These are phyloP conservation scores for Thymelicus lineola DNA, from an alignment of 2,888 invertebrate species.

Conservation along the genomic window DNA sequence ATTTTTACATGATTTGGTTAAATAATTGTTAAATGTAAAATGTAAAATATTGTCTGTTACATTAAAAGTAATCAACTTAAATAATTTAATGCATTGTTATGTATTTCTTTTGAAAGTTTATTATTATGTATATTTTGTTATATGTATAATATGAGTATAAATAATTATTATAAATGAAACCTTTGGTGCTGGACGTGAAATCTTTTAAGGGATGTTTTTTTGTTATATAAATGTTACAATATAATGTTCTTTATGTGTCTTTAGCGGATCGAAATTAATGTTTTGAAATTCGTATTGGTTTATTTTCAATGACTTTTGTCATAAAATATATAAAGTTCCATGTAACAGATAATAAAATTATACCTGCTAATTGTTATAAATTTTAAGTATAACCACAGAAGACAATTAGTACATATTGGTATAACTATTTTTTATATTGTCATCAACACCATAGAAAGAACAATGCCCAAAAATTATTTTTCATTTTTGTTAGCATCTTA, in stretches of 20 bases:
- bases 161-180: conserved; percentile 17
- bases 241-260: neutral
- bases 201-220: conserved; percentile 19
- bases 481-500: too few species aligned
- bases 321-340: too few species aligned
- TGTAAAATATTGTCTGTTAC: neutral
- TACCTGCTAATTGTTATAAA: too few species aligned
- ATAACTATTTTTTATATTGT: too few species aligned
- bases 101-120: conserved; percentile 2
- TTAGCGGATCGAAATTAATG: too few species aligned
- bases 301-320: too few species aligned
- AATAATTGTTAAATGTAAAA: conserved; percentile 5
- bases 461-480: too few species aligned
- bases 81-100: neutral
- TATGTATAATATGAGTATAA: conserved; percentile 15
- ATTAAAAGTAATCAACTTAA: neutral
- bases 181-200: conserved; percentile 22
- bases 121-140: conserved; percentile 20
- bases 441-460: too few species aligned
- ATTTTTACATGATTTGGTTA: neutral
- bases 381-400: too few species aligned
- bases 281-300: too few species aligned
- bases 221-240: conserved; percentile 1
- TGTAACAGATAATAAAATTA: too few species aligned
- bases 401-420: too few species aligned